Evolutionary conservation across 2,888 invertebrate species (phyloP).

Genomic region (Andrena bicolor): DNA sequence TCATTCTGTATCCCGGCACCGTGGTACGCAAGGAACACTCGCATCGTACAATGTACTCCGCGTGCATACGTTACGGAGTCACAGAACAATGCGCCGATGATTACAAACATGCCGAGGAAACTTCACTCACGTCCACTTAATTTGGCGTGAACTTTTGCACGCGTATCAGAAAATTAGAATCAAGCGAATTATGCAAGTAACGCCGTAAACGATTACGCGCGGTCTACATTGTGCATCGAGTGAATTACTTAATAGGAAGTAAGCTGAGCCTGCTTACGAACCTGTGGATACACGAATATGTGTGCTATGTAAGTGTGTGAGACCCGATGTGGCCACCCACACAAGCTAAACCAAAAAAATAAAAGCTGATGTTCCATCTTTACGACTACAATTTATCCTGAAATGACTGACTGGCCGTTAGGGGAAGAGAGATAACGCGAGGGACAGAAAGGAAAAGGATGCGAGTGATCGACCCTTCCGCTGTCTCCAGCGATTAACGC

Average conservation of each 20-base stretch:
- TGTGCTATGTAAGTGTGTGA: slow-evolving; percentile 36
- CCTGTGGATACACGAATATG: slow-evolving; percentile 4
- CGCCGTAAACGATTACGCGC: background rate
- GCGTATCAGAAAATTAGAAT: slow-evolving; percentile 19
- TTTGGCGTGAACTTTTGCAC: slow-evolving; percentile 21
- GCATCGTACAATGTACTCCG: background rate
- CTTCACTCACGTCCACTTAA: slow-evolving; percentile 4
- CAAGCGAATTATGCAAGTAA: slow-evolving; percentile 5
- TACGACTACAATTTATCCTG: slow-evolving; percentile 80
- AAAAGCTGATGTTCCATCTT: slow-evolving; percentile 76
- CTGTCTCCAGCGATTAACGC: slow-evolving; percentile 55
- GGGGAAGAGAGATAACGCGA: slow-evolving; percentile 45
- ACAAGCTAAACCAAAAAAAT: slow-evolving; percentile 73
- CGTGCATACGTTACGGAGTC: background rate
- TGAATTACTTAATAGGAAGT: slow-evolving; percentile 28
- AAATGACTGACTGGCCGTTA: slow-evolving; percentile 79
- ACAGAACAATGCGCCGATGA: slow-evolving; percentile 7
- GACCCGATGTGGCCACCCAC: slow-evolving; percentile 78
- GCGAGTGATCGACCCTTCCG: slow-evolving; percentile 52
- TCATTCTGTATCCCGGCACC: too few species aligned
- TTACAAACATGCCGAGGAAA: background rate
- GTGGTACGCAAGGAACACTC: background rate
- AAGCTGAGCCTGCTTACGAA: background rate
- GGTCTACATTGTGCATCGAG: slow-evolving; percentile 2
- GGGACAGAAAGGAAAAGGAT: slow-evolving; percentile 21